These are phyloP conservation scores for Notocelia uddmanniana DNA, from an alignment of 2,888 invertebrate species.

Conservation along the genomic window DNA sequence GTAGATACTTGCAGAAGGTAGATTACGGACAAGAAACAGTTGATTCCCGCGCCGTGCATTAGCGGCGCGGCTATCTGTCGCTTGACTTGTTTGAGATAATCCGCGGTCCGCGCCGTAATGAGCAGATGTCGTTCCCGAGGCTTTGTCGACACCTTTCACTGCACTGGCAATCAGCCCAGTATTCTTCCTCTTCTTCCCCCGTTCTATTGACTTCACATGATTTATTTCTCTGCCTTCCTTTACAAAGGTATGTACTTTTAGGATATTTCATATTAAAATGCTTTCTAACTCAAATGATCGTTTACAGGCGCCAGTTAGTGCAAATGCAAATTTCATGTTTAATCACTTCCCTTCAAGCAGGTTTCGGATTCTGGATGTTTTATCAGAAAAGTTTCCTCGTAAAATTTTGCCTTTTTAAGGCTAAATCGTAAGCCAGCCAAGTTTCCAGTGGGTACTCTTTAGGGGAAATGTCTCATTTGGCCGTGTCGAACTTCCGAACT, in stretches of 20 bases:
- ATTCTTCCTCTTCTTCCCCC: slow-evolving; percentile 53
- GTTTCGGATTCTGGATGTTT: slow-evolving; percentile 60
- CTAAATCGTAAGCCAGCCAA: slow-evolving; percentile 68
- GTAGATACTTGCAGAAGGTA: slow-evolving; percentile 14
- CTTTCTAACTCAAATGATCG: slow-evolving; percentile 37
- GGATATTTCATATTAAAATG: not conserved
- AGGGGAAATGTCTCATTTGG: slow-evolving; percentile 62
- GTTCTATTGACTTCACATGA: slow-evolving; percentile 20
- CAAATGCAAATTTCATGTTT: slow-evolving; percentile 69
- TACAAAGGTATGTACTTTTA: not conserved
- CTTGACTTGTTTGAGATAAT: slow-evolving; percentile 35
- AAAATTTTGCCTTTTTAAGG: slow-evolving; percentile 70
- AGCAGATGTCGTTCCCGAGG: slow-evolving; percentile 48
- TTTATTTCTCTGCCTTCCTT: slow-evolving; percentile 4
- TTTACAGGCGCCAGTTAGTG: slow-evolving; percentile 62
- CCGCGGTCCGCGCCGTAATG: slow-evolving; percentile 49
- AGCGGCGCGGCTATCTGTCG: slow-evolving; percentile 13
- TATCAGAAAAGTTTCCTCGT: slow-evolving; percentile 74
- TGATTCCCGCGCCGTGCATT: slow-evolving; percentile 35
- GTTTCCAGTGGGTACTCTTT: slow-evolving; percentile 65
- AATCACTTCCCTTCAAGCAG: slow-evolving; percentile 63
- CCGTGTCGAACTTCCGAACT: slow-evolving; percentile 66
- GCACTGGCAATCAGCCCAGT: slow-evolving; percentile 59
- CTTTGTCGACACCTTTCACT: slow-evolving; percentile 56
- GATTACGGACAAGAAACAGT: slow-evolving; percentile 10